Base-by-base conservation (phyloP, 1,140 invertebrate species). In the Heliconius eleuchia region DNA sequence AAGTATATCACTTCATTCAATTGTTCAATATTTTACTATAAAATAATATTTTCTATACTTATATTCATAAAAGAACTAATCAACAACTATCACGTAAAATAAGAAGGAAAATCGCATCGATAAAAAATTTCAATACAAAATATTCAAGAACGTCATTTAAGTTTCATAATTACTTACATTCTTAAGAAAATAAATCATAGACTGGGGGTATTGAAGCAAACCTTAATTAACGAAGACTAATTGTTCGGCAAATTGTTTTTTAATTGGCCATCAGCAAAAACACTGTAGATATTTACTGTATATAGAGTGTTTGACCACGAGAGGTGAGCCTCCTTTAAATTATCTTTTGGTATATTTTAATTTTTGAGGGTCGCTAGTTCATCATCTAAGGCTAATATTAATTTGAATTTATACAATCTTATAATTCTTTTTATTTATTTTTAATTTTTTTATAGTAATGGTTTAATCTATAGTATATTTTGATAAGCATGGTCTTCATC, bases 161-260 rank as follows among this genome's bases (percentile, higher is more conserved):
- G 60, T 66, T 66, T 66, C 60, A 66, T 66, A 66, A 66, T 66
- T 66, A 66, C 60, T 16, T 66, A 23, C 60, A 66, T 66, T 66
- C 60, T 66, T 66, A 73, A 74, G 70, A 75, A 80, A 80, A 76
- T 76, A 80, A 72, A 80, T 57, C 73, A 57, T 66, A 46, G 74
- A 80, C 57, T 73, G 34, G 37, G 23, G 52, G 77, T 60, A 74
- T 74, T 80, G 78, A 74, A 80, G 72, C 74, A 71, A 80, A 55
- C 50, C 74, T 76, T 77, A 80, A 76, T 76, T 76, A 46, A 77
- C 75, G 71, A 76, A 80, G 74, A 80, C 73, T 80, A 74, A 80
- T 80, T 74, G 79, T 74, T 72, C 71, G 18, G 52, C 74, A 80
- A 80, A 80, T 80, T 55, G 79, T 80, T 77, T 80, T 80, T 80